These are phyloP conservation scores for Hydrochoerus hydrochaeris DNA, from an alignment of 2,113 vertebrate species.

Conservation along the genomic window DNA sequence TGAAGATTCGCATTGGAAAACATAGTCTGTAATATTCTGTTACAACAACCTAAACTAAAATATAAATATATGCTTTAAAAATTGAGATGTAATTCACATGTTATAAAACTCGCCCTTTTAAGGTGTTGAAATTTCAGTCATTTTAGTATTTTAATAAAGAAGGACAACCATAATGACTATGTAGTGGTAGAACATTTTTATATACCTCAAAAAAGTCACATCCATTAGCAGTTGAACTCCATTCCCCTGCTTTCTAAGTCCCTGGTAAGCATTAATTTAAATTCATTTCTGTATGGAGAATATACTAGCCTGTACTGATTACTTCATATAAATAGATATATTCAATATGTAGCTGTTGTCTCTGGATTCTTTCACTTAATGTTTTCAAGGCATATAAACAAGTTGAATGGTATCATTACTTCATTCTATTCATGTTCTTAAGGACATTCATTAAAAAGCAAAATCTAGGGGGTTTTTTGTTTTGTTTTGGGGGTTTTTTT, in stretches of 20 bases:
- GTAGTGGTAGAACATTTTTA: not conserved
- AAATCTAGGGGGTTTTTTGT: not conserved
- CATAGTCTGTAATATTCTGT: not conserved
- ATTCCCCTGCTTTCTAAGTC: not conserved
- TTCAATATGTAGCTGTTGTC: slow-evolving; percentile 2
- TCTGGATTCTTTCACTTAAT: slow-evolving; percentile 5
- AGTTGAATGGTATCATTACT: not conserved
- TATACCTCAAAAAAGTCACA: not conserved
- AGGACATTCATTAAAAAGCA: not conserved
- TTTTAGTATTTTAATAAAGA: not conserved
- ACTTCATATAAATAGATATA: not conserved
- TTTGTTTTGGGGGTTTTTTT: too few relatives aligned
- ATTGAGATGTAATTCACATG: too few relatives aligned
- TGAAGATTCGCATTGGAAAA: not conserved
- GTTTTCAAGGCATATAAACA: slow-evolving; percentile 12
- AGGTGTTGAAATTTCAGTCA: not conserved
- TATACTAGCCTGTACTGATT: not conserved
- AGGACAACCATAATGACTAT: not conserved
- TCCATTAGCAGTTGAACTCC: not conserved
- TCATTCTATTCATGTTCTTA: not conserved
- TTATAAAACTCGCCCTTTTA: not conserved
- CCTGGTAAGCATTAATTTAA: not conserved
- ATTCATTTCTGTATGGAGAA: not conserved
- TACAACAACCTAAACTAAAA: not conserved
- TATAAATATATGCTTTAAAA: too few relatives aligned